phyloP scores from a whole-genome alignment of 2,113 vertebrate species.

The Lamprologus callipterus region DNA sequence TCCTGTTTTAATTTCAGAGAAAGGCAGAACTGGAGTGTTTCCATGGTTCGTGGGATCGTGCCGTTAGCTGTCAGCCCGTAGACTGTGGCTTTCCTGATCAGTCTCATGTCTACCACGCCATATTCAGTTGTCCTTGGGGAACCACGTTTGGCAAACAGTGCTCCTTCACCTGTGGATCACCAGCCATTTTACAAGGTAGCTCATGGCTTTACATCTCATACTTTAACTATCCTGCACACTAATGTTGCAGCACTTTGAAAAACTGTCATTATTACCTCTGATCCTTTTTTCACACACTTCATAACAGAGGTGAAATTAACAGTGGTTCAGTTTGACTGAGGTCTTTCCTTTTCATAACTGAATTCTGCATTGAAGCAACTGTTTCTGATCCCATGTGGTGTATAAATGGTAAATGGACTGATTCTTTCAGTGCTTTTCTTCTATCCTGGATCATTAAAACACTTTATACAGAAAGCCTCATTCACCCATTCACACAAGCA shows the following conservation, averaged over 20 bases:
- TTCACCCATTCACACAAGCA: not conserved
- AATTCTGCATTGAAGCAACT: not conserved
- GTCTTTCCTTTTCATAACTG: not conserved
- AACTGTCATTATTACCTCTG: not conserved
- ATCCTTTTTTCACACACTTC: not conserved
- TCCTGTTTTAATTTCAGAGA: slow-evolving; percentile 48
- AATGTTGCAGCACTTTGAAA: not conserved
- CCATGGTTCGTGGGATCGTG: slow-evolving; percentile 80
- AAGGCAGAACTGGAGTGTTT: slow-evolving; percentile 75
- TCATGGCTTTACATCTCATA: not conserved
- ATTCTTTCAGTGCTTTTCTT: not conserved
- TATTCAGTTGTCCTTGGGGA: slow-evolving; percentile 83
- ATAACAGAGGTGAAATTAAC: not conserved
- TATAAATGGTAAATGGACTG: not conserved
- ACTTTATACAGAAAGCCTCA: not conserved
- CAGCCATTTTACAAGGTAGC: slow-evolving; percentile 91
- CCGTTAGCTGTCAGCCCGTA: slow-evolving; percentile 77
- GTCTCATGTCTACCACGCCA: slow-evolving; percentile 81
- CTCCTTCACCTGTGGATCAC: slow-evolving; percentile 85
- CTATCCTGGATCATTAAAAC: not conserved
- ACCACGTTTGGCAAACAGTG: slow-evolving; percentile 83
- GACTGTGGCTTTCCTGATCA: slow-evolving; percentile 82
- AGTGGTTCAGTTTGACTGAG: not conserved
- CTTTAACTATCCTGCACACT: not conserved
- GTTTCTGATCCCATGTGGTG: not conserved